Evolutionary conservation across 2,113 vertebrate genomes (phyloP).

Genomic region (Callipepla californica): DNA sequence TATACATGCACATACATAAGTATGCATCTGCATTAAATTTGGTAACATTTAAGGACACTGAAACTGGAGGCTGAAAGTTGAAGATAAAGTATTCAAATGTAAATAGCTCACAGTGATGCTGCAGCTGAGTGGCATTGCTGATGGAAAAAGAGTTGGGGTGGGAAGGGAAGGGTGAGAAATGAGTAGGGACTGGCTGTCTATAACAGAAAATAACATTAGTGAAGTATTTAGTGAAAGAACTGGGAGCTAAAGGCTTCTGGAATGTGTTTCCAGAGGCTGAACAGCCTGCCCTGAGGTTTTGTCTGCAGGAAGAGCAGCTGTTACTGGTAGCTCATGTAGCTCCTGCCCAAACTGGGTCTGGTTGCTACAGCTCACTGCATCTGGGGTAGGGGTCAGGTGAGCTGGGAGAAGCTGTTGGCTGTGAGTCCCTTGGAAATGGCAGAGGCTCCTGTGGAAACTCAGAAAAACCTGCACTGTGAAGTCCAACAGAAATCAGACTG

Average conservation of each 20-base stretch:
- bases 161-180: rapidly evolving
- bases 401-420: neutral
- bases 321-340: neutral
- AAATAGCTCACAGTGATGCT: neutral
- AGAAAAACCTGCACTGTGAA: neutral
- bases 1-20: neutral
- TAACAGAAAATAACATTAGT: neutral
- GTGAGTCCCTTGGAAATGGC: too few relatives aligned
- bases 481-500: neutral
- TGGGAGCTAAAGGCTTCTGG: neutral
- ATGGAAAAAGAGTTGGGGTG: neutral
- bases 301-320: neutral
- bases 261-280: neutral
- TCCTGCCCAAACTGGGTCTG: neutral
- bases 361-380: neutral
- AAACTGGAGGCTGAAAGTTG: neutral
- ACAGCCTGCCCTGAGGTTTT: neutral
- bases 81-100: neutral
- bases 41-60: neutral
- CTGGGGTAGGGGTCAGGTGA: neutral
- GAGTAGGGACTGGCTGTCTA: neutral
- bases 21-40: neutral
- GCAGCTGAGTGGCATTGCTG: neutral
- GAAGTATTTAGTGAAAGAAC: neutral
- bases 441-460: rapidly evolving